phyloP scores from a whole-genome alignment of 2,888 invertebrate species.

The Anodontia alba region DNA sequence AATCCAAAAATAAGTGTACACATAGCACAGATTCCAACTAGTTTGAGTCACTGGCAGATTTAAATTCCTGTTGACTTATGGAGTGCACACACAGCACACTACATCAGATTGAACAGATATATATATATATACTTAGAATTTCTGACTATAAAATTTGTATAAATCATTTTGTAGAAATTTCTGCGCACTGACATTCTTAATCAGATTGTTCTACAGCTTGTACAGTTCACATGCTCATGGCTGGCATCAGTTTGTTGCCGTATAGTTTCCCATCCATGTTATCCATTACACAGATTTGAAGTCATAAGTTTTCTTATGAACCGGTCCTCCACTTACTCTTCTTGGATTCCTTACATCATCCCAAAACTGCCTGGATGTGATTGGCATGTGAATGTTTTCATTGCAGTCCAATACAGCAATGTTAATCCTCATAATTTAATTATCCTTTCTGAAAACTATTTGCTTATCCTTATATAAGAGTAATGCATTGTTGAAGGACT shows the following conservation, averaged over 20 bases:
- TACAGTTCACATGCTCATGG: too few relatives aligned
- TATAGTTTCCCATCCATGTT: not conserved
- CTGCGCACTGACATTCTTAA: too few relatives aligned
- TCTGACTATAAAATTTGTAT: too few relatives aligned
- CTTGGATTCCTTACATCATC: not conserved
- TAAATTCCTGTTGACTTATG: not conserved
- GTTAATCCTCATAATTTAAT: constrained; percentile 1
- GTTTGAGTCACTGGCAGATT: not conserved
- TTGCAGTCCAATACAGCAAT: constrained; percentile 23
- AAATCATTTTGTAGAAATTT: too few relatives aligned
- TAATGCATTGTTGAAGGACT: constrained; percentile 20
- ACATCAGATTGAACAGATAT: too few relatives aligned
- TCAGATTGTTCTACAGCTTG: too few relatives aligned
- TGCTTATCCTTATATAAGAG: constrained; percentile 16
- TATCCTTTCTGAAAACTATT: constrained; percentile 19
- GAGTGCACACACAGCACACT: not conserved
- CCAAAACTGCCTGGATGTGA: not conserved
- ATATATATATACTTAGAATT: too few relatives aligned
- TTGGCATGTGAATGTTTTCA: constrained; percentile 2
- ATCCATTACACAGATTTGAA: not conserved
- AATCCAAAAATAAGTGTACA: too few relatives aligned
- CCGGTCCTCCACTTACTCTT: not conserved
- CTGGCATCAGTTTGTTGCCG: too few relatives aligned
- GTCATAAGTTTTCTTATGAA: not conserved
- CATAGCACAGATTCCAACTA: not conserved